phyloP scores from a whole-genome alignment of 2,113 vertebrate genomes.

The Camarhynchus parvulus region DNA sequence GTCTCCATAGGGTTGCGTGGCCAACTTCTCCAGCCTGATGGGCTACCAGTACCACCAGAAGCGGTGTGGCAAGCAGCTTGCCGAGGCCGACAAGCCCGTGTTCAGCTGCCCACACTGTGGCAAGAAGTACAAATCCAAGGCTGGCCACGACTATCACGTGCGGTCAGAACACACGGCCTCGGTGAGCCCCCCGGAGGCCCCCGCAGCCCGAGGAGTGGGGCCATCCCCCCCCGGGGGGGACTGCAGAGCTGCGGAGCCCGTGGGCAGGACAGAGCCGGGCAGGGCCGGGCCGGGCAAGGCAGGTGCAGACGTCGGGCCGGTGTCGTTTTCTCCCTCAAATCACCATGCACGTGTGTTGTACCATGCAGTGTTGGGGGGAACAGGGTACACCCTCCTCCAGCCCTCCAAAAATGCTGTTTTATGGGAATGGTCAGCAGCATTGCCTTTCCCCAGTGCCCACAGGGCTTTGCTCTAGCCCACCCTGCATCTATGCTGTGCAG shows the following conservation, averaged over 20 bases:
- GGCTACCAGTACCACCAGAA: conserved; percentile 97
- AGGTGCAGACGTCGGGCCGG: conserved; percentile 36
- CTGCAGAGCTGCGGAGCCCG: conserved; percentile 47
- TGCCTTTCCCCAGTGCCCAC: not conserved
- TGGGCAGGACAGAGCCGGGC: conserved; percentile 52
- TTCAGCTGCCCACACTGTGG: conserved; percentile 90
- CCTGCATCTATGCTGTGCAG: not conserved
- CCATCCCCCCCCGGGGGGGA: not conserved
- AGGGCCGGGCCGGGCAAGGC: conserved; percentile 55
- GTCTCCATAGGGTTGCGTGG: conserved; percentile 84
- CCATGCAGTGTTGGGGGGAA: rapidly evolving
- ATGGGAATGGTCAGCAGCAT: rapidly evolving
- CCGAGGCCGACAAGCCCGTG: conserved; percentile 84
- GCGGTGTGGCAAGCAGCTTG: conserved; percentile 87
- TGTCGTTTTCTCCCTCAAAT: not conserved
- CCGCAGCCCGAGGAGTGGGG: conserved; percentile 32
- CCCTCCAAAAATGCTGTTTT: not conserved
- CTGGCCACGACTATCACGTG: conserved; percentile 91
- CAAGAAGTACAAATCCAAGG: conserved; percentile 93
- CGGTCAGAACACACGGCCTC: conserved; percentile 84
- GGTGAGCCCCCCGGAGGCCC: conserved; percentile 33
- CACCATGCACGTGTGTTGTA: not conserved
- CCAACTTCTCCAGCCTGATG: conserved; percentile 94
- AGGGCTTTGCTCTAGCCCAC: not conserved
- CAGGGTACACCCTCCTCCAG: not conserved